phyloP scores from a whole-genome alignment of 2,888 invertebrate genomes.

The Mesorhabditis sp. region DNA sequence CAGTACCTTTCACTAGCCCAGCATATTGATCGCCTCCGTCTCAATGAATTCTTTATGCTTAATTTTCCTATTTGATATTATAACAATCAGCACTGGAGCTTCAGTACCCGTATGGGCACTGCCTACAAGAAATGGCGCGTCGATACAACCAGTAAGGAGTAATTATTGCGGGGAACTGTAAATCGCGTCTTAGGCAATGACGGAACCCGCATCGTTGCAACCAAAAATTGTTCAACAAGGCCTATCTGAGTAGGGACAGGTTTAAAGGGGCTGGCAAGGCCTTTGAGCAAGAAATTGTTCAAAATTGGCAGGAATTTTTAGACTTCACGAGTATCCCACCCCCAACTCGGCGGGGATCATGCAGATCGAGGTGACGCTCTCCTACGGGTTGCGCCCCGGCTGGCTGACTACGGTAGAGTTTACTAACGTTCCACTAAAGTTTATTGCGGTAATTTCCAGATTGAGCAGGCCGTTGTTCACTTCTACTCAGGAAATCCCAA shows the following conservation, averaged over 20 bases:
- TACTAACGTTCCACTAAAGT: neutral
- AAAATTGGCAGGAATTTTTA: neutral
- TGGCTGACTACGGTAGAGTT: neutral
- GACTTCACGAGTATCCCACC: neutral
- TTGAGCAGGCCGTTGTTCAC: neutral
- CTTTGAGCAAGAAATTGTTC: too few relatives aligned
- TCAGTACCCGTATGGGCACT: too few relatives aligned
- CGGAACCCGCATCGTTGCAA: neutral
- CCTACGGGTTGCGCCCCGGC: neutral
- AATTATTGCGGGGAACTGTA: too few relatives aligned
- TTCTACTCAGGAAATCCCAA: neutral
- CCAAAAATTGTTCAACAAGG: conserved; percentile 1
- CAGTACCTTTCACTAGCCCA: too few relatives aligned
- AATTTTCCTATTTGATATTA: too few relatives aligned
- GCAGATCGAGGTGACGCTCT: conserved; percentile 2
- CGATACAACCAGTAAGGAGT: too few relatives aligned
- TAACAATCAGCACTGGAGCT: too few relatives aligned
- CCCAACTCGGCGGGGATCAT: neutral
- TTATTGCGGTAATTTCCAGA: neutral
- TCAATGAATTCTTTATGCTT: too few relatives aligned
- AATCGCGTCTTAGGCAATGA: neutral
- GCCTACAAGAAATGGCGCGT: too few relatives aligned
- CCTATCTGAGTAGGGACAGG: neutral
- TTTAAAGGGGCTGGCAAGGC: too few relatives aligned
- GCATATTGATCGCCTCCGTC: too few relatives aligned